phyloP scores from a whole-genome alignment of 2,888 invertebrate species.

The Lypha dubia region DNA sequence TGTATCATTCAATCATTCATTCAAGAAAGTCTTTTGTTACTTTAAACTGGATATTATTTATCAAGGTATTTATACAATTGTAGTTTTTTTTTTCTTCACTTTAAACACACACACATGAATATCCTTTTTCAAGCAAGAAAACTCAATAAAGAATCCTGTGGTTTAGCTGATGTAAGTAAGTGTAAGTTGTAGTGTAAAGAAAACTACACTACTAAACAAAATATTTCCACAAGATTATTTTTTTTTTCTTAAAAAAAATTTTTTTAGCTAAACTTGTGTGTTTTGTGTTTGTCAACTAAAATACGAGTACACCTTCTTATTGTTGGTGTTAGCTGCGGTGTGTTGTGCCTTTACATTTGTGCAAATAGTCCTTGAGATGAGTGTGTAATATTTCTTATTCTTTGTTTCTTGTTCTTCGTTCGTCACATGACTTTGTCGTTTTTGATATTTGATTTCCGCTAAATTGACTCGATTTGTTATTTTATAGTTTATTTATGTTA shows the following conservation, averaged over 20 bases:
- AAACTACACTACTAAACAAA: slow-evolving; percentile 54
- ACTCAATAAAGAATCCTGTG: slow-evolving; percentile 57
- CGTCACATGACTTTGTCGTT: slow-evolving; percentile 63
- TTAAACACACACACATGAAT: slow-evolving; percentile 29
- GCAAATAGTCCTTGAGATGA: slow-evolving; percentile 41
- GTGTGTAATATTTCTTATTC: background rate
- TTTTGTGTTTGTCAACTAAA: slow-evolving; percentile 38
- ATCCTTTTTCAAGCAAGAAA: slow-evolving; percentile 28
- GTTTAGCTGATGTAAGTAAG: slow-evolving; percentile 49
- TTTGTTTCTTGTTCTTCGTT: slow-evolving; percentile 52
- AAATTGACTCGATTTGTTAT: slow-evolving; percentile 77
- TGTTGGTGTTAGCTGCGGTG: too few species aligned
- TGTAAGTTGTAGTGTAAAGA: slow-evolving; percentile 27
- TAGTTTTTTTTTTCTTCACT: slow-evolving; percentile 10
- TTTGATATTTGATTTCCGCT: slow-evolving; percentile 75
- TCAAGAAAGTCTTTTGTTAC: slow-evolving; percentile 68
- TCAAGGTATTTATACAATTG: slow-evolving; percentile 59
- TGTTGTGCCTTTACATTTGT: slow-evolving; percentile 29
- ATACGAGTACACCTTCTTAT: too few species aligned
- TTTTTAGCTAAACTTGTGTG: slow-evolving; percentile 19
- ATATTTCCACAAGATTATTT: slow-evolving; percentile 62
- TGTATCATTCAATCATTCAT: slow-evolving; percentile 40
- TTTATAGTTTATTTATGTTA: slow-evolving; percentile 75
- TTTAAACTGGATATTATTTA: slow-evolving; percentile 62
- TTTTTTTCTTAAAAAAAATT: background rate